phyloP scores from a whole-genome alignment of 2,113 vertebrate genomes.

The Myotis lucifugus region DNA sequence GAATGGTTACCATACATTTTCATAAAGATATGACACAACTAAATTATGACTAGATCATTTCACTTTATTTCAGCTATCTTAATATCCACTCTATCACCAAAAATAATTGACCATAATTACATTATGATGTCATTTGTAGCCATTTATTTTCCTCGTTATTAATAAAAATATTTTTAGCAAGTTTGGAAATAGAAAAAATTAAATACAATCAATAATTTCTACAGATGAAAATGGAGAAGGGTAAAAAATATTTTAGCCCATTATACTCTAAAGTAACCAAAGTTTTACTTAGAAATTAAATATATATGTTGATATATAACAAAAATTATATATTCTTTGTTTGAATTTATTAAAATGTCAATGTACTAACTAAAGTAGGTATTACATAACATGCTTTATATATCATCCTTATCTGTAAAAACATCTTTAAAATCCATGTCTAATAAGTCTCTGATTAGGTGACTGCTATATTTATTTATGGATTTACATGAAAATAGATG shows the following conservation, averaged over 20 bases:
- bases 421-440: not conserved
- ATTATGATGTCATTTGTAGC: not conserved
- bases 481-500: not conserved
- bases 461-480: not conserved
- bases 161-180: not conserved
- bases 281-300: not conserved
- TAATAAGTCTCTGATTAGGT: not conserved
- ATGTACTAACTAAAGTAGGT: not conserved
- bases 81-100: not conserved
- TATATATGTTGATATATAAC: not conserved
- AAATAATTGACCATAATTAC: slow-evolving; percentile 10
- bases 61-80: not conserved
- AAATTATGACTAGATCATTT: not conserved
- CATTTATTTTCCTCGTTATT: not conserved
- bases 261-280: not conserved
- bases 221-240: not conserved
- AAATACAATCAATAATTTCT: not conserved
- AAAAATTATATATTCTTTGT: not conserved
- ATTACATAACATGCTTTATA: not conserved
- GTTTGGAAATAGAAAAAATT: not conserved
- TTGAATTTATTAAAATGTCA: not conserved
- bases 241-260: not conserved
- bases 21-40: not conserved
- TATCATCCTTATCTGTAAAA: not conserved
- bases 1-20: not conserved